Conservation (phyloP, 2,113 vertebrate species). For the Balaenoptera acutorostrata region DNA sequence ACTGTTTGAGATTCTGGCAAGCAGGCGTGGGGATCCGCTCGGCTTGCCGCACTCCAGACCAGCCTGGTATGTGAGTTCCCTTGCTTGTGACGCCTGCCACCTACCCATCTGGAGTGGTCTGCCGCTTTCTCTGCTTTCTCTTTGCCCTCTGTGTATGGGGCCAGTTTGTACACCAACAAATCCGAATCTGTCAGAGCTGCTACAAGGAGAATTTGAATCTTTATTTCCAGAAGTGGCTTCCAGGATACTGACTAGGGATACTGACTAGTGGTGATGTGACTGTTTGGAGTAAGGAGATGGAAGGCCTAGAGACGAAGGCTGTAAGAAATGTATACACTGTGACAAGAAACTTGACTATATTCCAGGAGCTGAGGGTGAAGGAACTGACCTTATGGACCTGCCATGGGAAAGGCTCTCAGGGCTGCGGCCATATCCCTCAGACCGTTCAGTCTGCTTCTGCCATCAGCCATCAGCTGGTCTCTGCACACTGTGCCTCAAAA, state of each 20-base stretch:
- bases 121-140: background rate
- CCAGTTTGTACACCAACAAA: background rate
- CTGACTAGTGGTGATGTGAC: constrained; percentile 84
- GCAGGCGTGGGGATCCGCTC: too few species aligned
- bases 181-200: constrained; percentile 84
- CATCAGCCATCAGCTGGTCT: accelerated
- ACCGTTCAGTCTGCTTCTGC: too few species aligned
- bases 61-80: background rate
- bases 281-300: constrained; percentile 68
- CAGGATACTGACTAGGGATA: constrained; percentile 73
- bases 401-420: accelerated
- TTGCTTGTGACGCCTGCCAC: background rate
- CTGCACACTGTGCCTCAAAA: background rate
- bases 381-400: background rate
- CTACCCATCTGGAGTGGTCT: background rate
- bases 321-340: constrained; percentile 63
- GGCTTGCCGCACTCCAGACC: background rate
- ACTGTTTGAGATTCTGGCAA: background rate
- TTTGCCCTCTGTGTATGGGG: background rate
- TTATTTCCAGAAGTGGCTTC: constrained; percentile 83
- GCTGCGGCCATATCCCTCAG: background rate
- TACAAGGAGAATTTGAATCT: constrained; percentile 84
- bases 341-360: background rate
- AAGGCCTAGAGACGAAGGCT: constrained; percentile 78
- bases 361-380: background rate